Conservation (phyloP, 2,888 invertebrate genomes). For the Rutpela maculata region DNA sequence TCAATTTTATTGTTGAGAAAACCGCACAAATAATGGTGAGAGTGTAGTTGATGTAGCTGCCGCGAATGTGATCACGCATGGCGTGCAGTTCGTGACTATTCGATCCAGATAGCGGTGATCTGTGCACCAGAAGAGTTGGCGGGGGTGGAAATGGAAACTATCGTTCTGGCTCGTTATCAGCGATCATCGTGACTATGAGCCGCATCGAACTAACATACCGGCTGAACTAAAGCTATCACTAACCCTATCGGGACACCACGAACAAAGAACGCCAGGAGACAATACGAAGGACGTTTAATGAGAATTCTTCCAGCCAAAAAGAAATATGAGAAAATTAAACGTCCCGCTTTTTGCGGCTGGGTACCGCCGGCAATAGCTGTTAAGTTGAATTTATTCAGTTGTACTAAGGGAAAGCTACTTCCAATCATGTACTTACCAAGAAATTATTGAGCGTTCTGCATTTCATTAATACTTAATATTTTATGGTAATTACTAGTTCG, state of each 20-base stretch:
- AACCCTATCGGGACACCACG: constrained; percentile 37
- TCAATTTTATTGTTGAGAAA: constrained; percentile 21
- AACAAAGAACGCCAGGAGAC: constrained; percentile 55
- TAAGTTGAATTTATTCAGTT: background rate
- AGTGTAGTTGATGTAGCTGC: constrained; percentile 42
- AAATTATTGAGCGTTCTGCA: constrained; percentile 11
- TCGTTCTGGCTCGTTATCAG: constrained; percentile 55
- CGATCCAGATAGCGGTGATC: constrained; percentile 63
- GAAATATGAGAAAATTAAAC: constrained; percentile 45
- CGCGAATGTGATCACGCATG: constrained; percentile 62
- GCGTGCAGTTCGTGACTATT: constrained; percentile 66
- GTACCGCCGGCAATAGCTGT: background rate
- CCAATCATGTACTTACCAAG: constrained; percentile 16
- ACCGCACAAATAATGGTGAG: constrained; percentile 41
- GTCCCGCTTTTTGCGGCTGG: constrained; percentile 22
- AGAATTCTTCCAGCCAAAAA: constrained; percentile 38
- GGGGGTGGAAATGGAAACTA: constrained; percentile 54
- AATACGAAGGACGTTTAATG: constrained; percentile 54
- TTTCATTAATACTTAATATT: background rate
- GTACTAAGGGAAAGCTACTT: constrained; percentile 27
- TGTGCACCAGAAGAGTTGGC: constrained; percentile 46
- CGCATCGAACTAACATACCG: constrained; percentile 50
- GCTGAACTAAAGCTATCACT: constrained; percentile 36
- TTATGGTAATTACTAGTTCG: background rate
- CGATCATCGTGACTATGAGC: constrained; percentile 58